Evolutionary conservation across 2,797 vertebrate genomes (phyloP).

Genomic region (Margarornis squamiger): DNA sequence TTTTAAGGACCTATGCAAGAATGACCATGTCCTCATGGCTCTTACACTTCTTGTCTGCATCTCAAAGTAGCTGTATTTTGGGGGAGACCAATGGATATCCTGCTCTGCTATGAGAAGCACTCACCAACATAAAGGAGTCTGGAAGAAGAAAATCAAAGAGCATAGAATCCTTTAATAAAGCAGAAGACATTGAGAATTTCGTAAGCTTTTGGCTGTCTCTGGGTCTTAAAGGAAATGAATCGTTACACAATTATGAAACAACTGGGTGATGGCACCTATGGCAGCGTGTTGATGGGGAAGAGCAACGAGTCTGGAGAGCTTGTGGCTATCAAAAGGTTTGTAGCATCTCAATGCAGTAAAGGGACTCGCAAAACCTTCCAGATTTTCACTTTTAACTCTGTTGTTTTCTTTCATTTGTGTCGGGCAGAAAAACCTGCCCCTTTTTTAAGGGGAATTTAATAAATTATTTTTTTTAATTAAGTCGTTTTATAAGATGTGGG

Average conservation of each 20-base stretch:
- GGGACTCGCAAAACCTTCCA: background rate
- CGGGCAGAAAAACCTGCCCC: background rate
- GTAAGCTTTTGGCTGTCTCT: background rate
- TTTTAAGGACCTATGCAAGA: conserved; percentile 32
- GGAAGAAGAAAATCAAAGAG: background rate
- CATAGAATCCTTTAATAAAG: background rate
- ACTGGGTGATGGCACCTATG: conserved; percentile 95
- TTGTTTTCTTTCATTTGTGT: background rate
- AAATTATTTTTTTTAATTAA: background rate
- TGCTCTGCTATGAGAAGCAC: conserved; percentile 29
- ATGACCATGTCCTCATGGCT: conserved; percentile 43
- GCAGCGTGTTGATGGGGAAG: conserved; percentile 94
- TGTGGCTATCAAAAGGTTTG: conserved; percentile 96
- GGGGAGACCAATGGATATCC: background rate
- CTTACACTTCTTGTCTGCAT: background rate
- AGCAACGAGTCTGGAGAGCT: conserved; percentile 95
- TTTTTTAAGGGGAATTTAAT: background rate
- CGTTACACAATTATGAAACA: conserved; percentile 94
- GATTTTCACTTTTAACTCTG: background rate
- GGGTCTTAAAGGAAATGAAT: conserved; percentile 80
- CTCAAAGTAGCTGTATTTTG: conserved; percentile 19
- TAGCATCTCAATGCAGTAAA: background rate
- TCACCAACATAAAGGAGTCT: background rate
- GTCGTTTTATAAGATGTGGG: background rate
- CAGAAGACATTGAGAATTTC: background rate